Percentiles rank a stretch among this genome's conserved stretches.
Evolutionary conservation across 2,888 invertebrate genomes (phyloP).

Genomic region (Trichogramma dendrolimi): DNA sequence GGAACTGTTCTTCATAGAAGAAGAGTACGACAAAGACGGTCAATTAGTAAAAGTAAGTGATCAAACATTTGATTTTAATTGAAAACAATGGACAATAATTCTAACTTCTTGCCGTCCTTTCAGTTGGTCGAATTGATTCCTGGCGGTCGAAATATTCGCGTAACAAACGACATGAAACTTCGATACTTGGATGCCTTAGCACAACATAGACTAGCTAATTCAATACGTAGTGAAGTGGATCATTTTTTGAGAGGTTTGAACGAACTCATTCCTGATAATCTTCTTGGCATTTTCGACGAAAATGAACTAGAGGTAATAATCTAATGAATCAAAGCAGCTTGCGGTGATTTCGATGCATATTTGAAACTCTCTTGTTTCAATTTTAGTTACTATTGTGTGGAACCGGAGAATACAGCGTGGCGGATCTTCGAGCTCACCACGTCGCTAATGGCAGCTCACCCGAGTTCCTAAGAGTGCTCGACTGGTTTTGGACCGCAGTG

Average conservation of each 20-base stretch:
- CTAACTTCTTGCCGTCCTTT: not conserved
- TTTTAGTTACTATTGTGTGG: slow-evolving; percentile 82
- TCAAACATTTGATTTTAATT: not conserved
- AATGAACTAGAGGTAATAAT: slow-evolving; percentile 82
- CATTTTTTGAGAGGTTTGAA: slow-evolving; percentile 86
- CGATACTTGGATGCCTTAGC: slow-evolving; percentile 85
- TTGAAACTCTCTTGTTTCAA: slow-evolving; percentile 5
- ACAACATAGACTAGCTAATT: slow-evolving; percentile 79
- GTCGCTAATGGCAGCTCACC: slow-evolving; percentile 76
- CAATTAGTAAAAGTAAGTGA: slow-evolving; percentile 64
- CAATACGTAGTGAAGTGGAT: slow-evolving; percentile 78
- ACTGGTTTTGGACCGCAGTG: slow-evolving; percentile 89
- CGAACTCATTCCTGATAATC: slow-evolving; percentile 86
- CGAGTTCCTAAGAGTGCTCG: slow-evolving; percentile 78
- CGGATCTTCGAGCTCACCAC: slow-evolving; percentile 86
- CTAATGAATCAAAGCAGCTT: not conserved
- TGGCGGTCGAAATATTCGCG: slow-evolving; percentile 72
- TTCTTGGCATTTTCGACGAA: slow-evolving; percentile 92
- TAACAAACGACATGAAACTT: slow-evolving; percentile 71
- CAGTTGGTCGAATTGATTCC: slow-evolving; percentile 75
- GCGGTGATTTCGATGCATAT: not conserved
- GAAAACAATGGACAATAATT: not conserved
- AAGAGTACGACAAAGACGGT: slow-evolving; percentile 77
- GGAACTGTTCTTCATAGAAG: slow-evolving; percentile 85
- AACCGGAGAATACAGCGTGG: slow-evolving; percentile 85